Base-by-base conservation (phyloP, 2,797 vertebrate species). In the Lindbergichthys nudifrons region DNA sequence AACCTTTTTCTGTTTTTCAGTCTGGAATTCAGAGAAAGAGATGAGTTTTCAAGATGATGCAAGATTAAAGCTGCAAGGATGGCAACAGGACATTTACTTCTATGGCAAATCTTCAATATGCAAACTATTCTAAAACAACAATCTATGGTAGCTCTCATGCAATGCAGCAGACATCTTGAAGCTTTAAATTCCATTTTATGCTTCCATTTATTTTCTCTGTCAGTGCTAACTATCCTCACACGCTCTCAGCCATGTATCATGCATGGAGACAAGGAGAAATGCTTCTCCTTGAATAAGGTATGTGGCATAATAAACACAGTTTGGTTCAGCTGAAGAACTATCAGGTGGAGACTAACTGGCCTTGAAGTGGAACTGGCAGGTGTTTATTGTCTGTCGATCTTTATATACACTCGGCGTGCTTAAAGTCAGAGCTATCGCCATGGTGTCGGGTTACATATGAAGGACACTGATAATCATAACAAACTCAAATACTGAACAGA, bases 331-430 rank as follows among this genome's bases (percentile, higher is more conserved):
- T 77, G 67, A 51, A 60, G 72, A 80, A 80, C 70, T 66, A 84
- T 82, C 80, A 58, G 54, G 53, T 42, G 19, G 48, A 59, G 70
- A 26, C 65, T 23, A 36, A 23, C 64, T 65, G 60, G 83, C 88
- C 84, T 90, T 89, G 77, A 82, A 57, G 61, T 46, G 43, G 51
- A 46, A 36, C 58, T 56, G 58, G 70, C 68, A 80, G 66, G 76
- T 85, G 89, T 90, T 92, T 91, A 89, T 88, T 79, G 82, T 84
- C 32, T 66, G 76, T 75, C 52, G 80, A 58, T 83, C 82, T 88
- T 83, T 88, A 83, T 82, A 87, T 87, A 86, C 70, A 71, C 51
- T 18, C 5, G 14, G 13, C 18, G 8, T 73, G 69, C 67, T 83
- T 83, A 62, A 86, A 86, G 71, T 75, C 70, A 59, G 68, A 73